Evolutionary conservation across 2,888 invertebrate genomes (phyloP).

Genomic region (Sinopyrophorus schimmeli): DNA sequence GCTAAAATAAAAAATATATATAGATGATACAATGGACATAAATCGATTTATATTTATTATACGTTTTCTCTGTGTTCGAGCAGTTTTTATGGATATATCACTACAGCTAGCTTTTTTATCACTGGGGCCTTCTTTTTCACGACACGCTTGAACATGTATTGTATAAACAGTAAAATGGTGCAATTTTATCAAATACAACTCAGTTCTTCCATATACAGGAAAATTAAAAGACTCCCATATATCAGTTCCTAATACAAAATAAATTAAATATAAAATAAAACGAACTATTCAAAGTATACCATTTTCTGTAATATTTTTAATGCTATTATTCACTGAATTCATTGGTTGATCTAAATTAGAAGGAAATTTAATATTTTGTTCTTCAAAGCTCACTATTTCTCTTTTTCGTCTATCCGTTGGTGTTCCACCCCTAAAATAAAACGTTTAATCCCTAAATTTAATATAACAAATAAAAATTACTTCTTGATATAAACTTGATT

Average conservation of each 20-base stretch:
- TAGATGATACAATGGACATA: conserved; percentile 9
- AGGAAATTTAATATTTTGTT: conserved; percentile 30
- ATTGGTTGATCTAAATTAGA: conserved; percentile 26
- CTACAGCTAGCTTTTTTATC: conserved; percentile 37
- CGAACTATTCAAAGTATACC: conserved; percentile 29
- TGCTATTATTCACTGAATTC: conserved; percentile 21
- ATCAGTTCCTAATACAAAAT: conserved; percentile 34
- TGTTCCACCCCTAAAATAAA: conserved; percentile 23
- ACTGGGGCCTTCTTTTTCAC: conserved; percentile 60
- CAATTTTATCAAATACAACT: conserved; percentile 64
- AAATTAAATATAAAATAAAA: conserved; percentile 5
- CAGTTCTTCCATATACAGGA: conserved; percentile 48
- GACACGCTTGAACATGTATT: conserved; percentile 76
- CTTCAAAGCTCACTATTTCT: conserved; percentile 15
- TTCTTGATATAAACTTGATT: conserved; percentile 70
- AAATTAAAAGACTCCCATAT: conserved; percentile 44
- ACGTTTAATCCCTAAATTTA: neutral
- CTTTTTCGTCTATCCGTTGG: conserved; percentile 33
- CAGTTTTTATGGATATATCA: conserved; percentile 22
- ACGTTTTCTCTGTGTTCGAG: conserved; percentile 42
- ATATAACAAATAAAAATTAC: conserved; percentile 22
- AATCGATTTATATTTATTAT: conserved; percentile 13
- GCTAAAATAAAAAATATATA: conserved; percentile 55
- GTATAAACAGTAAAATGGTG: conserved; percentile 80
- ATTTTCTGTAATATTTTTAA: conserved; percentile 42